Conservation (phyloP, 1,140 invertebrate species). For the Leptopilina clavipes region DNA sequence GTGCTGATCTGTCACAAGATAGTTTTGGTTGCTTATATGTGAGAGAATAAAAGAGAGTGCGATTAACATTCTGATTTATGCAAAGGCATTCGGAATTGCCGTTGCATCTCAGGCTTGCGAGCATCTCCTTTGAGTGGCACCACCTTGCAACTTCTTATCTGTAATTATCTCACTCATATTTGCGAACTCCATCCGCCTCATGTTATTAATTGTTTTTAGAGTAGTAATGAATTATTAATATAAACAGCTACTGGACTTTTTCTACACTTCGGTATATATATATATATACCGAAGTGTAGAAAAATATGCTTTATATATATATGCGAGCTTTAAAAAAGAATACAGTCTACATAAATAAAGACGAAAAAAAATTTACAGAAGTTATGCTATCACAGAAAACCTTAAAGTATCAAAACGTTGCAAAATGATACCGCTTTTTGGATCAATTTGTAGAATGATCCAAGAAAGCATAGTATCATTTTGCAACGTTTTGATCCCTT, state of each 20-base stretch:
- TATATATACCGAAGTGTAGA: background rate
- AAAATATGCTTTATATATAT: no score
- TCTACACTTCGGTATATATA: background rate
- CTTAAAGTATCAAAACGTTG: no score
- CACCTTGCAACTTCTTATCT: slow-evolving; percentile 28
- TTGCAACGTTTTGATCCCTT: no score
- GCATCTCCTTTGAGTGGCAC: slow-evolving; percentile 17
- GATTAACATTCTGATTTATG: slow-evolving; percentile 35
- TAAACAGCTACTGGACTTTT: slow-evolving; percentile 24
- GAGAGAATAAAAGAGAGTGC: slow-evolving; percentile 23
- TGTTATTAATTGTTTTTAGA: slow-evolving; percentile 30
- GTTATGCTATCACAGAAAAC: no score
- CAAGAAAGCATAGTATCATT: no score
- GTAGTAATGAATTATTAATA: slow-evolving; percentile 32
- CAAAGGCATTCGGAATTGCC: slow-evolving; percentile 32
- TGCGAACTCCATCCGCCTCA: slow-evolving; percentile 24
- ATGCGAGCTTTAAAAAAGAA: no score
- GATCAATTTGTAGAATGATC: no score
- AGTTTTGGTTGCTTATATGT: slow-evolving; percentile 28
- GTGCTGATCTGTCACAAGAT: slow-evolving; percentile 30
- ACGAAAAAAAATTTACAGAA: no score
- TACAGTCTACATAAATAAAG: no score
- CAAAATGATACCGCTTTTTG: no score
- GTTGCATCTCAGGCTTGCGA: slow-evolving; percentile 17
- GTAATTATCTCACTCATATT: slow-evolving; percentile 33